These are phyloP conservation scores for Pavo muticus DNA, from an alignment of 2,113 vertebrate genomes.

Conservation along the genomic window DNA sequence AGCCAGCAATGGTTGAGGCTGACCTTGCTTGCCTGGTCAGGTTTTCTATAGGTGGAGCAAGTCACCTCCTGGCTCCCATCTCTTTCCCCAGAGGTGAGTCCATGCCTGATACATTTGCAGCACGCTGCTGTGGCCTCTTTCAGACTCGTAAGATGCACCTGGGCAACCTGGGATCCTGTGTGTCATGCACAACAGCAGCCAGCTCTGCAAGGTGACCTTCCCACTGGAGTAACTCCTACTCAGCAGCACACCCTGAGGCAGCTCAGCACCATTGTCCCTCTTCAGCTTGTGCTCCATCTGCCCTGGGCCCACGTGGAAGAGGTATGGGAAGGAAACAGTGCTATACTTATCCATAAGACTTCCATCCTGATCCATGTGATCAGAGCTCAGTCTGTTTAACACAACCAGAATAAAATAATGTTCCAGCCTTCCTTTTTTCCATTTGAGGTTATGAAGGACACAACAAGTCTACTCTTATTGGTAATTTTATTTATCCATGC, in stretches of 20 bases:
- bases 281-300: not conserved
- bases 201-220: not conserved
- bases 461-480: not conserved
- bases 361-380: not conserved
- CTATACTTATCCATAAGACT: not conserved
- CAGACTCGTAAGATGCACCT: not conserved
- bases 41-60: not conserved
- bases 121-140: not conserved
- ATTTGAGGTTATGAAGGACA: not conserved
- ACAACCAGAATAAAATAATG: not conserved
- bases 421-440: not conserved
- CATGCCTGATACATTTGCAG: not conserved
- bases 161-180: not conserved
- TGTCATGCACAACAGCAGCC: not conserved
- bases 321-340: not conserved
- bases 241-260: not conserved
- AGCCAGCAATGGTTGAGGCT: not conserved
- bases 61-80: not conserved
- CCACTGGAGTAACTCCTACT: rapidly evolving
- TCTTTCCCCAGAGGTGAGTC: not conserved
- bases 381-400: not conserved
- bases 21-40: not conserved
- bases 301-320: not conserved
- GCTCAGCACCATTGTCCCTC: not conserved
- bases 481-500: not conserved